These are phyloP conservation scores for Acrossocheilus wenchowensis DNA, from an alignment of 2,797 vertebrate species.

Conservation along the genomic window DNA sequence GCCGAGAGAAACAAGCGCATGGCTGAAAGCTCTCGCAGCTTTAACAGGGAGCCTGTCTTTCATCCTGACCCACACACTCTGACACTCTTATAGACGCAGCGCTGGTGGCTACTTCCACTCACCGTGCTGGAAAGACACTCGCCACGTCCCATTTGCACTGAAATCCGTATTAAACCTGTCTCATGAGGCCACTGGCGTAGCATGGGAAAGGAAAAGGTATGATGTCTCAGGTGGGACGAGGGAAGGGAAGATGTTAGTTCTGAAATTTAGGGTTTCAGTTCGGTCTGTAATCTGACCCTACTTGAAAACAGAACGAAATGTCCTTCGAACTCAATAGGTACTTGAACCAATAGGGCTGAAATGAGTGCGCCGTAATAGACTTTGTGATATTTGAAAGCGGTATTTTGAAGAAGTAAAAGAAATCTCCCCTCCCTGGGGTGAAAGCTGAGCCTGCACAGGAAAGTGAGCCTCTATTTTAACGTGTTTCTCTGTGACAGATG, in stretches of 20 bases:
- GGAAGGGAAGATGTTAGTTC: constrained; percentile 66
- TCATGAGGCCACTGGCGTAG: constrained; percentile 79
- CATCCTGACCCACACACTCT: constrained; percentile 42
- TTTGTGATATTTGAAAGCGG: constrained; percentile 75
- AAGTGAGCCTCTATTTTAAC: constrained; percentile 81
- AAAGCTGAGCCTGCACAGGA: constrained; percentile 76
- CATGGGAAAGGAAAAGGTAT: constrained; percentile 78
- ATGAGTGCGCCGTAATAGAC: constrained; percentile 70
- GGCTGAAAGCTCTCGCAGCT: constrained; percentile 17
- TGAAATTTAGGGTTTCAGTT: constrained; percentile 84
- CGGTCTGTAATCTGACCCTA: constrained; percentile 82
- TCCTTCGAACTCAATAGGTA: constrained; percentile 69
- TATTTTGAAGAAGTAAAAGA: constrained; percentile 77
- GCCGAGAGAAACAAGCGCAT: constrained; percentile 5
- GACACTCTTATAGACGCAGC: constrained; percentile 22
- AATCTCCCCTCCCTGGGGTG: constrained; percentile 75
- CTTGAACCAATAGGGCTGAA: constrained; percentile 69
- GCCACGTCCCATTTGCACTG: constrained; percentile 73
- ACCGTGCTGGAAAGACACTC: constrained; percentile 47
- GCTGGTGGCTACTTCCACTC: constrained; percentile 45
- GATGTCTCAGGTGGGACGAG: constrained; percentile 72
- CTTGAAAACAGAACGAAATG: constrained; percentile 73
- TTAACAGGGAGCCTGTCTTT: constrained; percentile 44
- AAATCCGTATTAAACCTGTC: constrained; percentile 82
- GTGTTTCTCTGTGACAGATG: constrained; percentile 85